These are phyloP conservation scores for Laticauda laticaudata DNA, from an alignment of 2,113 vertebrate species.

Conservation along the genomic window DNA sequence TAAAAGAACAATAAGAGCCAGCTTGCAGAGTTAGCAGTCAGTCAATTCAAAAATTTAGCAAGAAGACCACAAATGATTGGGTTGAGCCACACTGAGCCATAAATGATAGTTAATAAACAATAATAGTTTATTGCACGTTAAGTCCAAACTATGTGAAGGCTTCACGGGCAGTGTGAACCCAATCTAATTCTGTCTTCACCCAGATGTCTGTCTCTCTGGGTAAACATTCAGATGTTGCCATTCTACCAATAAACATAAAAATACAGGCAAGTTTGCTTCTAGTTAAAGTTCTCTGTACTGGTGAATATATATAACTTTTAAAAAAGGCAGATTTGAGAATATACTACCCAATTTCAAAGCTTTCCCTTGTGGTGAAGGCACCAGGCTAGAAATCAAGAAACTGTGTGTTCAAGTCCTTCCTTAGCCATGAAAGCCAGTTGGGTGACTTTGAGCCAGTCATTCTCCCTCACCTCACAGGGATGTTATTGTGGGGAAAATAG, in stretches of 20 bases:
- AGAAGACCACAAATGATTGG: neutral
- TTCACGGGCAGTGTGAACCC: neutral
- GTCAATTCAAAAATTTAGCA: neutral
- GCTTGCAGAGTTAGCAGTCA: neutral
- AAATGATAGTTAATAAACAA: neutral
- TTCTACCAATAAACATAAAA: neutral
- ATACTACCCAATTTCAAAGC: neutral
- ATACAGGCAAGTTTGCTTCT: neutral
- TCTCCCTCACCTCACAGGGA: neutral
- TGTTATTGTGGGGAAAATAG: too few relatives aligned
- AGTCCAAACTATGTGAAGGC: neutral
- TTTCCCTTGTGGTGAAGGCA: neutral
- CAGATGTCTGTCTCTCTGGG: neutral
- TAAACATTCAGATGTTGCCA: neutral
- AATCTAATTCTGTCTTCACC: neutral
- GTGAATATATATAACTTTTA: neutral
- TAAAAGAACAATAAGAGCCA: constrained; percentile 23
- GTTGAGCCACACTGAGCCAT: neutral
- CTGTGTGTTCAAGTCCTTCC: neutral
- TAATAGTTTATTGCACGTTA: neutral
- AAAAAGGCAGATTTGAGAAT: neutral
- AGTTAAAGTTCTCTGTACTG: neutral
- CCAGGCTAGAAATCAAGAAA: neutral
- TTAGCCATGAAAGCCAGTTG: neutral
- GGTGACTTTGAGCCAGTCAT: neutral